Evolutionary conservation across 2,888 invertebrate genomes (phyloP), one percentile per base, ranked within the genome.

Genomic region (Scotopteryx bipunctaria): DNA sequence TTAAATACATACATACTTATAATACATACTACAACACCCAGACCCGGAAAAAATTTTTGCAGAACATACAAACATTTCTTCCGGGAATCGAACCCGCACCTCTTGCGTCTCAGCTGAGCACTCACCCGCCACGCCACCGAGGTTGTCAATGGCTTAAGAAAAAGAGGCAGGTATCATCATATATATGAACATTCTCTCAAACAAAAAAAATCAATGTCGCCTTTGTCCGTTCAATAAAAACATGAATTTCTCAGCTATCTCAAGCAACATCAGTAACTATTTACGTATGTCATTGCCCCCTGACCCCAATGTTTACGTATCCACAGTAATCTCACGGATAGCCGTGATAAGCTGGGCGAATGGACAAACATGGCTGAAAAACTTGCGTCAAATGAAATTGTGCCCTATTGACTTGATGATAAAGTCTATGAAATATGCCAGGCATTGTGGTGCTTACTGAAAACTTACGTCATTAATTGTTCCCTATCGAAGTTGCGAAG

Each of bases 231-330:
- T 46, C 50, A 51, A 48, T 40, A 42, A 41, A 48, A 21, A 25
- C 50, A 53, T 42, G 23, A 50, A 52, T 54, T 50, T 57, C 59
- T 54, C 31, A 47, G 21, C 14, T 44, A 40, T 32, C 45, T 72
- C 67, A 72, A 73, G 69, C 73, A 66, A 73, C 62, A 58, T 55
- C 13, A 17, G 37, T 27, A 27, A 59, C 48, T 67, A 61, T 75
- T 41, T 73, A 73, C 78, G 73, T 76, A 70, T 69, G 69, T 61
- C 64, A 65, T 59, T 70, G 75, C 67, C 73, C 75, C 63, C 54
- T 78, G 78, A 81, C 80, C 81, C 57, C 35, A 69, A 64, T 76
- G 73, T 76, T 76, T 74, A 69, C 63, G 58, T 60, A 64, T 63
- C 53, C 61, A 61, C 58, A 65, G 69, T 57, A 59, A 61, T 61